Evolutionary conservation across 2,113 vertebrate genomes (phyloP).

Genomic region (Henicopernis longicauda): DNA sequence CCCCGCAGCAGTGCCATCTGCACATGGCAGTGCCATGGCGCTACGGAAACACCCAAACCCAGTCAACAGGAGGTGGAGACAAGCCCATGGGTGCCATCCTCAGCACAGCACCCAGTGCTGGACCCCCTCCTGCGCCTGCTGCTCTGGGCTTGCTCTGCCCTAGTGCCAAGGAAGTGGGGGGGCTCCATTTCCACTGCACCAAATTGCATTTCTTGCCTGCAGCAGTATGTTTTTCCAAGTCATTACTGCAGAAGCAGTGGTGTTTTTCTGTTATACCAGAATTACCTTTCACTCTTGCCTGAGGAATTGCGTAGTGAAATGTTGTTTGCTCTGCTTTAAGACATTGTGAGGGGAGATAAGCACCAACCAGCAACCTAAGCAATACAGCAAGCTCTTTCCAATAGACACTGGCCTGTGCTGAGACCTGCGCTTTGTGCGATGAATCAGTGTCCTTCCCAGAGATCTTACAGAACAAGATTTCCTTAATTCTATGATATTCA

Average conservation of each 20-base stretch:
- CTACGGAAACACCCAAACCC: not conserved
- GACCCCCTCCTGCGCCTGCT: not conserved
- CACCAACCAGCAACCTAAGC: not conserved
- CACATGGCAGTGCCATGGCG: fast-evolving
- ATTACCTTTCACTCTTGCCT: not conserved
- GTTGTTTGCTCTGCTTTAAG: not conserved
- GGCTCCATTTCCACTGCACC: not conserved
- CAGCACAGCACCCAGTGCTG: not conserved
- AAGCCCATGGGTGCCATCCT: not conserved
- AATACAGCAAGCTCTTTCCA: not conserved
- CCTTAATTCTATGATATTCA: not conserved
- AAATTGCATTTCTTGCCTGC: not conserved
- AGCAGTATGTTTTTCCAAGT: not conserved
- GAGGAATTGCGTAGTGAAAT: not conserved
- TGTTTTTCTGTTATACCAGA: not conserved
- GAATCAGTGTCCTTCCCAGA: not conserved
- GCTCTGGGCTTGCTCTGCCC: not conserved
- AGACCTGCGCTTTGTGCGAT: not conserved
- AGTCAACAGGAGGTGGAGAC: fast-evolving
- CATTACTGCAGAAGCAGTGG: not conserved
- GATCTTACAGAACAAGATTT: not conserved
- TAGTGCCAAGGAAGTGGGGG: fast-evolving
- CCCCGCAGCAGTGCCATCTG: not conserved
- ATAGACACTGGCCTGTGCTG: not conserved
- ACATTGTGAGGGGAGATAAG: not conserved